phyloP scores from a whole-genome alignment of 2,888 invertebrate genomes.

The Gnatocerus cornutus region DNA sequence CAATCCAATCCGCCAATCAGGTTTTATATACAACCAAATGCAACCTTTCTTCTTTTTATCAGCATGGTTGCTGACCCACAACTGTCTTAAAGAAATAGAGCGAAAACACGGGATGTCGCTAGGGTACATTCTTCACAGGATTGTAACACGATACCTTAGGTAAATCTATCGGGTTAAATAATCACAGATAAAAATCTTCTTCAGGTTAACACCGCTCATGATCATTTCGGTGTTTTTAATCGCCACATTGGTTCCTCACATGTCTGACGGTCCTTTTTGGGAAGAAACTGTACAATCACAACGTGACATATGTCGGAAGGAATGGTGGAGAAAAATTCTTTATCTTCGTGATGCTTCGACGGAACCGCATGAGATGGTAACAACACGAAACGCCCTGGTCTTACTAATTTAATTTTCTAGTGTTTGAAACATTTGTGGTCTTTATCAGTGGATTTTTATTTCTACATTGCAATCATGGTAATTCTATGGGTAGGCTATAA shows the following conservation, averaged over 20 bases:
- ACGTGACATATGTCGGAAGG: constrained; percentile 56
- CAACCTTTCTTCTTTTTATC: background rate
- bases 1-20: background rate
- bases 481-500: background rate
- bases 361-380: constrained; percentile 5
- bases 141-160: background rate
- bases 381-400: background rate
- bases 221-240: constrained; percentile 55
- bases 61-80: background rate
- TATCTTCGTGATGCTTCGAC: too few species aligned
- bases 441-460: background rate
- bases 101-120: background rate
- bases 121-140: background rate
- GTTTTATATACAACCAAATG: background rate
- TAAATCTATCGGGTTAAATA: background rate
- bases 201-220: constrained; percentile 59
- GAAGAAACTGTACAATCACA: constrained; percentile 56
- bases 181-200: constrained; percentile 7
- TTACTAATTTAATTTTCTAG: background rate
- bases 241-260: constrained; percentile 57
- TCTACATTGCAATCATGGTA: background rate
- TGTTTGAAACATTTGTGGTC: background rate
- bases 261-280: constrained; percentile 60
- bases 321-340: constrained; percentile 61
- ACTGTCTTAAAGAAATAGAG: background rate